Evolutionary conservation across 2,888 invertebrate genomes (phyloP).

Genomic region (Plebejus anna): DNA sequence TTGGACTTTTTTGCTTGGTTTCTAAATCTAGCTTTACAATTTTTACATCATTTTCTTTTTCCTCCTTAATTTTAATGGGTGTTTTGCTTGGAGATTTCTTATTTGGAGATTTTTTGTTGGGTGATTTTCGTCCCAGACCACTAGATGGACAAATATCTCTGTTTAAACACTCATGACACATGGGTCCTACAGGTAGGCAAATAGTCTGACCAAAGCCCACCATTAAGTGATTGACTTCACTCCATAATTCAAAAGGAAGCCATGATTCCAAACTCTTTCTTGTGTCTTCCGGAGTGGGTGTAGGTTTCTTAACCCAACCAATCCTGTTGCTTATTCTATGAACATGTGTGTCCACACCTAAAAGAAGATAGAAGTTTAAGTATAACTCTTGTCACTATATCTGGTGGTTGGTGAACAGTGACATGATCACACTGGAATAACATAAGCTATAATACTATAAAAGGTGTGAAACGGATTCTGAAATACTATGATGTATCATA

Average conservation of each 20-base stretch:
- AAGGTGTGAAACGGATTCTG: neutral
- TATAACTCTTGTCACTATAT: too few relatives aligned
- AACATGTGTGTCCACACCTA: slow-evolving; percentile 98
- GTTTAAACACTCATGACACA: slow-evolving; percentile 91
- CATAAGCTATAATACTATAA: neutral
- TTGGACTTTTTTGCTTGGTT: slow-evolving; percentile 37
- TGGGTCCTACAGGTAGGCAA: slow-evolving; percentile 90
- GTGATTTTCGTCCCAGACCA: slow-evolving; percentile 59
- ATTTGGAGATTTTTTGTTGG: slow-evolving; percentile 55
- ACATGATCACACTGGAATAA: too few relatives aligned
- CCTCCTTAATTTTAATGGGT: slow-evolving; percentile 37
- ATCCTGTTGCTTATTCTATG: slow-evolving; percentile 96
- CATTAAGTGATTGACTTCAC: slow-evolving; percentile 91
- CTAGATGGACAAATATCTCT: slow-evolving; percentile 88
- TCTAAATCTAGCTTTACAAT: slow-evolving; percentile 32
- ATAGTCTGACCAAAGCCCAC: slow-evolving; percentile 99
- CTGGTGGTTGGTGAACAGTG: neutral
- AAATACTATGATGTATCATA: slow-evolving; percentile 7
- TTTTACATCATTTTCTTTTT: slow-evolving; percentile 38
- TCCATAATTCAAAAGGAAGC: slow-evolving; percentile 92
- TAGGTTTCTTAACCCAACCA: slow-evolving; percentile 87
- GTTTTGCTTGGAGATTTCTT: slow-evolving; percentile 54
- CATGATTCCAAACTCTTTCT: slow-evolving; percentile 90
- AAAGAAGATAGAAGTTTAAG: neutral
- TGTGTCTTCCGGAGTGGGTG: slow-evolving; percentile 93